phyloP scores from a whole-genome alignment of 2,888 invertebrate species.

The Stenolophus ochropezus region DNA sequence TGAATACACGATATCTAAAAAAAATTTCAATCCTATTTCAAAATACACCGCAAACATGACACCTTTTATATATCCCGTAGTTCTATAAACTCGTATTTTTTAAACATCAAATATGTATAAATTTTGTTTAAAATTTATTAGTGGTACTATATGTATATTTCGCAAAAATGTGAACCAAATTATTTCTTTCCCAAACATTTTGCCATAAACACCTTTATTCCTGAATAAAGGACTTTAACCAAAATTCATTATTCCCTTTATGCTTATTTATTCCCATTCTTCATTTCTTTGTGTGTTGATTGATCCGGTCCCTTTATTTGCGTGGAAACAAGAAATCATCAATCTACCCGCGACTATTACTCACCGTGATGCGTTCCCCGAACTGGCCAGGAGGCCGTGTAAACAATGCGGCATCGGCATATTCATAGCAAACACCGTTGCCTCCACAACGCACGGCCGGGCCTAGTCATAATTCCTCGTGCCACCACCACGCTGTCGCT shows the following conservation, averaged over 20 bases:
- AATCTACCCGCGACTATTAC: conserved; percentile 29
- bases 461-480: conserved; percentile 43
- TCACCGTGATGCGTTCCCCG: conserved; percentile 16
- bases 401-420: conserved; percentile 28
- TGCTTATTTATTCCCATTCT: background rate
- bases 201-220: background rate
- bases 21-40: too few relatives aligned
- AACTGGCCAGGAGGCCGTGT: conserved; percentile 8
- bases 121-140: too few relatives aligned
- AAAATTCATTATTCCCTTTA: background rate
- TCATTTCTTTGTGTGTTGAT: conserved; percentile 15
- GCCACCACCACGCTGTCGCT: conserved; percentile 39
- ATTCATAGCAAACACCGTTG: conserved; percentile 28
- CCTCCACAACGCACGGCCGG: conserved; percentile 38
- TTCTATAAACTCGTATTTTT: too few relatives aligned
- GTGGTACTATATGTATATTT: too few relatives aligned
- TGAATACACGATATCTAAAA: too few relatives aligned
- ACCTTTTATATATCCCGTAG: too few relatives aligned
- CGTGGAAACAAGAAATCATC: conserved; percentile 18
- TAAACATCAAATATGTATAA: too few relatives aligned
- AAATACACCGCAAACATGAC: too few relatives aligned
- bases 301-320: conserved; percentile 17
- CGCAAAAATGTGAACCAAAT: too few relatives aligned
- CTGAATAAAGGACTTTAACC: background rate
- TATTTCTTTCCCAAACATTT: background rate